A percentile compares a stretch with the other conserved stretches of the same genome.
Conservation (phyloP, 2,888 invertebrate species). For the Athripsodes cinereus region DNA sequence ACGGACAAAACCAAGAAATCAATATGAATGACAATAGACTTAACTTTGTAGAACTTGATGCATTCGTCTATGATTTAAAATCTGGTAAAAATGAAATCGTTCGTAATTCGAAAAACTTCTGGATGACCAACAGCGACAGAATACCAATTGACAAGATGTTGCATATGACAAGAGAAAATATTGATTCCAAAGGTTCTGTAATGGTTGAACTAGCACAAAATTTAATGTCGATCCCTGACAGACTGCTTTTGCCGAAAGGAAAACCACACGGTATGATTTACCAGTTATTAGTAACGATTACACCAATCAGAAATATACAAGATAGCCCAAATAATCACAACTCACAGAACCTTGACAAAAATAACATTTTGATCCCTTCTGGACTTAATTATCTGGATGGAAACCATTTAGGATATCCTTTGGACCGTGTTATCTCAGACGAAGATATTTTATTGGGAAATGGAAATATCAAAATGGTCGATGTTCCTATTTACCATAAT, state of each 20-base stretch:
- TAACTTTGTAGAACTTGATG: conserved; percentile 23
- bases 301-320: conserved; percentile 50
- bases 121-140: conserved; percentile 56
- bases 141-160: conserved; percentile 39
- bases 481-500: background rate
- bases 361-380: background rate
- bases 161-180: conserved; percentile 26
- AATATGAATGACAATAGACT: conserved; percentile 34
- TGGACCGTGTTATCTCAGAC: conserved; percentile 57
- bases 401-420: conserved; percentile 66
- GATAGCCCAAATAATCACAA: too few species aligned
- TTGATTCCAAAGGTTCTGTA: conserved; percentile 38
- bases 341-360: conserved; percentile 46
- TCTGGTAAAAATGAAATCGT: conserved; percentile 61
- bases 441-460: background rate
- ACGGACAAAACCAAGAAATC: conserved; percentile 49
- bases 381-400: conserved; percentile 42
- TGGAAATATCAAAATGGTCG: background rate
- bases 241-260: conserved; percentile 68
- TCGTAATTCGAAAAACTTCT: conserved; percentile 62
- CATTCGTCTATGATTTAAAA: conserved; percentile 53
- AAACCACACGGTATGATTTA: conserved; percentile 59
- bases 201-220: conserved; percentile 43
- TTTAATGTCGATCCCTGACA: conserved; percentile 55
- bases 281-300: conserved; percentile 58